phyloP scores from a whole-genome alignment of 2,888 invertebrate genomes.

The Netelia virgata region DNA sequence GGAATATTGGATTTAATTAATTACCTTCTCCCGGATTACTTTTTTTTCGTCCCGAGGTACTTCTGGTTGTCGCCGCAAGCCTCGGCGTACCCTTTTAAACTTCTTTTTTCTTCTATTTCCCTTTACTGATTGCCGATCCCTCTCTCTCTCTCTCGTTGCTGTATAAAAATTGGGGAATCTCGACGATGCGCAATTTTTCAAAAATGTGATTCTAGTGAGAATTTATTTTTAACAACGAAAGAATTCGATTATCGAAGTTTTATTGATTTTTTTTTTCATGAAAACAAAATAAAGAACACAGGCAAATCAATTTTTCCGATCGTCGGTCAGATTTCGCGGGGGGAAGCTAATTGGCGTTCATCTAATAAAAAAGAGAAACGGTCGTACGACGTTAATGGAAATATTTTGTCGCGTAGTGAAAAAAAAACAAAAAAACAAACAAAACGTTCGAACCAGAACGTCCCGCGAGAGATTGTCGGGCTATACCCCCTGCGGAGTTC shows the following conservation, averaged over 20 bases:
- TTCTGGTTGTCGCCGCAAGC: slow-evolving; percentile 12
- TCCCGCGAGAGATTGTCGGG: slow-evolving; percentile 26
- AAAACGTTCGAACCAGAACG: slow-evolving; percentile 31
- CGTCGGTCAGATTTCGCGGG: not conserved
- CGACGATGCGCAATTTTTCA: too few relatives aligned
- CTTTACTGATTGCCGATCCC: too few relatives aligned
- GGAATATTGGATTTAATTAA: slow-evolving; percentile 67
- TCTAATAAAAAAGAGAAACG: slow-evolving; percentile 29
- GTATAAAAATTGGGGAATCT: too few relatives aligned
- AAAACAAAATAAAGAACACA: slow-evolving; percentile 33
- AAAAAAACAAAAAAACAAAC: too few relatives aligned
- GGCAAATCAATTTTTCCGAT: slow-evolving; percentile 32
- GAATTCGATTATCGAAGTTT: not conserved
- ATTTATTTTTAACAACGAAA: not conserved
- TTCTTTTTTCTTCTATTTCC: too few relatives aligned
- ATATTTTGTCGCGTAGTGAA: not conserved
- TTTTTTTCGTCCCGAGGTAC: slow-evolving; percentile 34
- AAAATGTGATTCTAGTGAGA: too few relatives aligned
- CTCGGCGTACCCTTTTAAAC: too few relatives aligned
- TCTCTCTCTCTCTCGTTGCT: too few relatives aligned
- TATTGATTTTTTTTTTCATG: not conserved
- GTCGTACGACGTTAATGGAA: slow-evolving; percentile 4
- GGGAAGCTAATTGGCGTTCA: slow-evolving; percentile 31
- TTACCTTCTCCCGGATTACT: slow-evolving; percentile 65
- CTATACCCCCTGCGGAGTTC: not conserved